phyloP scores from a whole-genome alignment of 2,113 vertebrate genomes.

The Phoxinus phoxinus region DNA sequence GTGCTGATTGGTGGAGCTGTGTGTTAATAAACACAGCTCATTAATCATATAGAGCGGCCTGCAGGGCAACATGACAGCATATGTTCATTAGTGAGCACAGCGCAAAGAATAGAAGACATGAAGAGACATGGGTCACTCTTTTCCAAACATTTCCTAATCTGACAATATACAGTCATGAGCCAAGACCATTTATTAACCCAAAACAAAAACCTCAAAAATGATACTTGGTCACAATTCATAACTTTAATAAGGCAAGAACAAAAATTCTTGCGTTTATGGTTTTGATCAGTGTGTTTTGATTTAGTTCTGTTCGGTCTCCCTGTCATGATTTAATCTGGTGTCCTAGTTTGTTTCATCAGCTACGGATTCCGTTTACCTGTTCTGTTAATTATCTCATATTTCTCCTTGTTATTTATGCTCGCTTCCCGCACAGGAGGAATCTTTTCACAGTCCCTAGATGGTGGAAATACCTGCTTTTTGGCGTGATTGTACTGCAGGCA shows the following conservation, averaged over 20 bases:
- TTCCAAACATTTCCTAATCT: constrained; percentile 14
- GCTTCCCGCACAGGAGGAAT: no score
- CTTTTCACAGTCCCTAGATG: no score
- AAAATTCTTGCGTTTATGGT: neutral
- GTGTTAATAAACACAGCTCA: constrained; percentile 43
- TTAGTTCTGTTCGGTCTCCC: no score
- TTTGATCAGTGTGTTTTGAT: no score
- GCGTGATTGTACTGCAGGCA: no score
- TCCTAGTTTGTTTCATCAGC: no score
- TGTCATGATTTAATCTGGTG: no score
- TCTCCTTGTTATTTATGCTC: no score
- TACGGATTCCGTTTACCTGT: no score
- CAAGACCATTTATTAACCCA: neutral
- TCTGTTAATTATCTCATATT: no score
- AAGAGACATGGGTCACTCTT: constrained; percentile 22
- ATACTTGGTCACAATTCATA: neutral
- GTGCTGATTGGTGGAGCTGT: constrained; percentile 22
- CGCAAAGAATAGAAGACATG: neutral
- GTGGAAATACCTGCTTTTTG: no score
- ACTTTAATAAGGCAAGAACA: neutral
- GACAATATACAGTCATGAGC: neutral
- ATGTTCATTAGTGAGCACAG: constrained; percentile 35
- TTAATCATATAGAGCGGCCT: constrained; percentile 52
- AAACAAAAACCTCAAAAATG: neutral
- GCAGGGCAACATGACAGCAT: constrained; percentile 39